A percentile compares a stretch with the other conserved stretches of the same genome.
Evolutionary conservation across 2,797 vertebrate genomes (phyloP).

Genomic region (Petrocephalus sullivani): DNA sequence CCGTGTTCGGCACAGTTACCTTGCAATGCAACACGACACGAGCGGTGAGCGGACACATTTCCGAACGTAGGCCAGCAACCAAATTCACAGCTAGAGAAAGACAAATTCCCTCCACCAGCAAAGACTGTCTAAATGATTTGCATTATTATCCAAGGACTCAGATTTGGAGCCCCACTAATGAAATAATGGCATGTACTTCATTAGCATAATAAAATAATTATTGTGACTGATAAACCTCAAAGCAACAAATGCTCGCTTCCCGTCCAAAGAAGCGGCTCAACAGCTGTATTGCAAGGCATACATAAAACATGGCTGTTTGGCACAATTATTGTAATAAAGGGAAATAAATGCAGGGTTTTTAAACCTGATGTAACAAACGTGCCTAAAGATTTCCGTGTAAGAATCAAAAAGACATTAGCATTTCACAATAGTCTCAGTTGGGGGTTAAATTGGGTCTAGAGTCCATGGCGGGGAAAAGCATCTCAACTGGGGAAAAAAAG

Average conservation of each 20-base stretch:
- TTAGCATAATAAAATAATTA: slow-evolving; percentile 79
- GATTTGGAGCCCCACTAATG: slow-evolving; percentile 69
- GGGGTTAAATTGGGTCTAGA: not conserved
- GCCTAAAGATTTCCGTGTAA: not conserved
- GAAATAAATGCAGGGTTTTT: not conserved
- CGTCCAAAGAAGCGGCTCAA: slow-evolving; percentile 37
- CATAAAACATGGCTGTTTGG: slow-evolving; percentile 23
- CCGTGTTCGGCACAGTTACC: not conserved
- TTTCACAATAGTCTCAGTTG: not conserved
- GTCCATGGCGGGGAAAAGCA: not conserved
- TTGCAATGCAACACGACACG: not conserved
- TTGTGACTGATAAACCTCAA: slow-evolving; percentile 70
- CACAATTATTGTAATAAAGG: slow-evolving; percentile 6
- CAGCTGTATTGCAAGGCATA: slow-evolving; percentile 34
- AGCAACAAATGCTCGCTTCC: slow-evolving; percentile 50
- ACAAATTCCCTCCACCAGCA: slow-evolving; percentile 40
- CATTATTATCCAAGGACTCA: slow-evolving; percentile 67
- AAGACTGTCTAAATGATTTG: slow-evolving; percentile 49
- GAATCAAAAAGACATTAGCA: not conserved
- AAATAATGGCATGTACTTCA: slow-evolving; percentile 66
- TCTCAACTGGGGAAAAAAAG: not conserved
- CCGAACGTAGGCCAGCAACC: slow-evolving; percentile 11
- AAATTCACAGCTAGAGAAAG: slow-evolving; percentile 23
- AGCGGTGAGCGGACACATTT: not conserved
- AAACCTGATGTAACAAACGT: not conserved